Conservation (phyloP, 23 tunicate species). For the Styela clava region DNA sequence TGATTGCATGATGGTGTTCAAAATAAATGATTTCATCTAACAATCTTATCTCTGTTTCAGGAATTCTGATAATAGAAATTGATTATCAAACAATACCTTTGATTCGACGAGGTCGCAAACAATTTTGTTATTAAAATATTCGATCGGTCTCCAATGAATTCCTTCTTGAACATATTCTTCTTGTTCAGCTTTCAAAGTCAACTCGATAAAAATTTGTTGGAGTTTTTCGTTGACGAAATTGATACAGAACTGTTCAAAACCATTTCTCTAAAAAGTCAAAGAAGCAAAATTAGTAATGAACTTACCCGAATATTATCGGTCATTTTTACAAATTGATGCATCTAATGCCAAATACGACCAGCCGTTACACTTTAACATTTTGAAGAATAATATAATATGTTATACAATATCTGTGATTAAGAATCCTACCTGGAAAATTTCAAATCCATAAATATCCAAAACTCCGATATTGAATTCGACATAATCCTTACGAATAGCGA, state of each 20-base stretch:
- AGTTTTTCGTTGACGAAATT: conserved; percentile 95
- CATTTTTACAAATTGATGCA: too few species aligned
- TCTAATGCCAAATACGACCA: too few species aligned
- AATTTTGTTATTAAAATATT: conserved; percentile 91
- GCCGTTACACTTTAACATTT: background rate
- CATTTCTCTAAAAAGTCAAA: conserved; percentile 73
- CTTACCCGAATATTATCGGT: too few species aligned
- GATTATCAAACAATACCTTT: too few species aligned
- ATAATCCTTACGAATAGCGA: conserved; percentile 82
- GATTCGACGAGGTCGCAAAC: conserved; percentile 91
- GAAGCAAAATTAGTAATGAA: too few species aligned
- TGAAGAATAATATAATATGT: background rate
- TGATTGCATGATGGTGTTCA: too few species aligned
- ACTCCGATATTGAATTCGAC: conserved; percentile 92
- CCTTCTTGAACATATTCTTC: conserved; percentile 99
- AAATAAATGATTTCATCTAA: too few species aligned
- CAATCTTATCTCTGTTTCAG: too few species aligned
- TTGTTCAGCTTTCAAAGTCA: conserved; percentile 95
- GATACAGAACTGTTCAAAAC: conserved; percentile 97
- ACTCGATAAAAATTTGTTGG: conserved; percentile 93
- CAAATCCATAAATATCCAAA: conserved; percentile 95
- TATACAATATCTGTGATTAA: too few species aligned
- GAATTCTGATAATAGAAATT: too few species aligned
- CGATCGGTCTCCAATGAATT: conserved; percentile 87
- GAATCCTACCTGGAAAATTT: conserved; percentile 96